Base-by-base conservation (phyloP, 2,797 vertebrate species). In the Huso huso region DNA sequence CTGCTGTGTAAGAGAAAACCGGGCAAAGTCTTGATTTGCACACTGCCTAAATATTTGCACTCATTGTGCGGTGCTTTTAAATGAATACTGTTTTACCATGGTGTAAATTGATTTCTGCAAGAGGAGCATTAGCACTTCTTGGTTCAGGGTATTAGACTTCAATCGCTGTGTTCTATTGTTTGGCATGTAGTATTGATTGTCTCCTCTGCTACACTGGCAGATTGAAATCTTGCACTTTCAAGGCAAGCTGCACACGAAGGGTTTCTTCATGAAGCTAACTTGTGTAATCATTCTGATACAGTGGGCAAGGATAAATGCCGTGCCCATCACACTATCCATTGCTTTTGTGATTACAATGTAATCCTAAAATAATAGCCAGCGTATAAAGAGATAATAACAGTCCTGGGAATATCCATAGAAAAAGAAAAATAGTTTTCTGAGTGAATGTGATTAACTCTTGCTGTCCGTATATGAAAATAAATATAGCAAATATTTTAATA, bases 131-230 rank as follows among this genome's bases (percentile, higher is more conserved):
- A 89, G 86, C 68, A 79, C 85, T 84, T 86, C 85, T 83, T 53
- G 70, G 85, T 85, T 82, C 82, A 59, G 78, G 87, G 84, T 85
- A 88, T 88, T 90, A 86, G 87, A 88, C 85, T 89, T 84, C 87
- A 87, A 89, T 90, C 84, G 84, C 83, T 86, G 86, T 83, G 84
- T 87, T 88, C 83, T 83, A 82, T 81, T 76, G 68, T 87, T 91
- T 87, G 74, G 76, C 78, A 74, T 81, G 83, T 86, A 69, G 1
- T 90, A 93, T 91, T 84, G 92, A 93, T 92, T 92, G 83, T 83
- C 78, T 91, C 83, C 84, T 73, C 53, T 70, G 82, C 89, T 93
- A 89, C 86, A 85, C 79, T 74, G 75, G 76, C 61, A 65, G 73
- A 78, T 80, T 74, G 77, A 90, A 90, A 87, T 83, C 73, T 81